Conservation (phyloP, 2,113 vertebrate species). For the Sceloporus undulatus region DNA sequence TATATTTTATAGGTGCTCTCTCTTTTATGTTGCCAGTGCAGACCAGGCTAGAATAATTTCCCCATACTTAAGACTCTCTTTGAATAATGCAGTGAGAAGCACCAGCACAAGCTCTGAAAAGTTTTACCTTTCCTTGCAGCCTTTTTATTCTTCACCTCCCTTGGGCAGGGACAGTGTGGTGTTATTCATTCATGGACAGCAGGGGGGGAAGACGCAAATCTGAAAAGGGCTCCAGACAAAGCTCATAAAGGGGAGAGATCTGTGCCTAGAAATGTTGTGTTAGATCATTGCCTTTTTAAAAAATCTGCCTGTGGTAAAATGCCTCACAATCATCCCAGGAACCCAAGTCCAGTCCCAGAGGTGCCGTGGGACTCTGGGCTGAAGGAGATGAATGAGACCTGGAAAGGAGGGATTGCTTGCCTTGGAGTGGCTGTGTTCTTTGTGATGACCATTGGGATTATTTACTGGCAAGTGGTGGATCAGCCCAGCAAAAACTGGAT, state of each 20-base stretch:
- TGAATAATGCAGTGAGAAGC: constrained; percentile 42
- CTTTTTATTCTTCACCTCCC: background rate
- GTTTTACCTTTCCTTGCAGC: constrained; percentile 7
- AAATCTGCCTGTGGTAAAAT: constrained; percentile 64
- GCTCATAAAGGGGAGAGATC: background rate
- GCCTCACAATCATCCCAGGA: constrained; percentile 85
- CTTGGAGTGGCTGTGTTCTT: constrained; percentile 91
- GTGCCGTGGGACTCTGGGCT: constrained; percentile 84
- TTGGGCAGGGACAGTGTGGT: constrained; percentile 13
- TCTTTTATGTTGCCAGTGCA: constrained; percentile 20
- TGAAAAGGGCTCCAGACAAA: constrained; percentile 15
- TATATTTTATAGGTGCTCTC: constrained; percentile 42
- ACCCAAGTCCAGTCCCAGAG: constrained; percentile 83
- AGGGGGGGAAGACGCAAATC: background rate
- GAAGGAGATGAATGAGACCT: constrained; percentile 94
- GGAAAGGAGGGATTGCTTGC: constrained; percentile 91
- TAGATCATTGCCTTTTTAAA: background rate
- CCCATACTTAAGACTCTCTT: constrained; percentile 24
- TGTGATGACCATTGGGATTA: constrained; percentile 93
- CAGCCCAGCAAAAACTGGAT: constrained; percentile 92
- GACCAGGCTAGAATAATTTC: constrained; percentile 47
- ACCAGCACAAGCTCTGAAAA: constrained; percentile 36
- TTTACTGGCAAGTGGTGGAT: constrained; percentile 95
- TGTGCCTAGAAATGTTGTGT: background rate
- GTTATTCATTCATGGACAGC: constrained; percentile 18